Percentiles rank a stretch among this genome's conserved stretches.
These are phyloP conservation scores for Camponotus pennsylvanicus DNA, from an alignment of 1,140 invertebrate genomes.

Conservation along the genomic window DNA sequence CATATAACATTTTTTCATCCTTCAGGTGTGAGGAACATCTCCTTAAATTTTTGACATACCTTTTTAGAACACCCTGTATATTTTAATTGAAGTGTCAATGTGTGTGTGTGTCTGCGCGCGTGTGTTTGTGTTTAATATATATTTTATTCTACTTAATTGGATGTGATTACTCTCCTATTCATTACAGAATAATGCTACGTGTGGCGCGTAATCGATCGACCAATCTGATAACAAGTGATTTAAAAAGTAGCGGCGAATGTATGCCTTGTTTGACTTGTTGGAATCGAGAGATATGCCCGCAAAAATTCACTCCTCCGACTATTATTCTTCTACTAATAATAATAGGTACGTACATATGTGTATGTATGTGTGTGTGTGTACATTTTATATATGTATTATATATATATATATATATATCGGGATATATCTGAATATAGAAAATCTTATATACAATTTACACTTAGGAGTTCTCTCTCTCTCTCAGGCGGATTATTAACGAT, in stretches of 20 bases:
- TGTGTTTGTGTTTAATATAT: slow-evolving; percentile 38
- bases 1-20: no score
- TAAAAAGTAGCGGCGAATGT: slow-evolving; percentile 47
- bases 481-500: slow-evolving; percentile 53
- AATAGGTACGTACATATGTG: slow-evolving; percentile 16
- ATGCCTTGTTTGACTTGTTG: neutral
- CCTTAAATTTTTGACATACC: no score
- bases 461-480: slow-evolving; percentile 42
- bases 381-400: neutral
- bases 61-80: no score
- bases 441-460: slow-evolving; percentile 67
- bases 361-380: no score
- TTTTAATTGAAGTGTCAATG: slow-evolving; percentile 4
- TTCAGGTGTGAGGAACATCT: no score
- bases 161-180: slow-evolving; percentile 30
- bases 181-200: slow-evolving; percentile 51
- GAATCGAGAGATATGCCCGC: slow-evolving; percentile 9
- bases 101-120: neutral
- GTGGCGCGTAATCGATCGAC: slow-evolving; percentile 48
- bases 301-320: slow-evolving; percentile 20
- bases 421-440: slow-evolving; percentile 67
- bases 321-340: slow-evolving; percentile 39
- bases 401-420: slow-evolving; percentile 23
- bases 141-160: slow-evolving; percentile 37
- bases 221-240: slow-evolving; percentile 60